These are phyloP conservation scores for Epizoanthus scotinus DNA, from an alignment of 92 coral and sea anemone species.

Conservation along the genomic window DNA sequence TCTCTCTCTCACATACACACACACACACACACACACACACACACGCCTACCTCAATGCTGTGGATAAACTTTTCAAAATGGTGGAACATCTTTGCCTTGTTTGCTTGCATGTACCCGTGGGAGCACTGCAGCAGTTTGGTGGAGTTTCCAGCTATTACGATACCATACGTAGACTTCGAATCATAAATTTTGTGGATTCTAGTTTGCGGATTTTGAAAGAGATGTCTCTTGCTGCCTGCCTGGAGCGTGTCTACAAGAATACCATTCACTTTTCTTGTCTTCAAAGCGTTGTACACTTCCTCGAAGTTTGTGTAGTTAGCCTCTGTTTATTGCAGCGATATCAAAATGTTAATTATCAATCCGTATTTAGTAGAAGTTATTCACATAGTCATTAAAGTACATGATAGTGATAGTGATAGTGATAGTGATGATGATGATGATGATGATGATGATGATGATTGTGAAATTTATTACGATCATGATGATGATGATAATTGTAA, in stretches of 20 bases:
- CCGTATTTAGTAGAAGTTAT: too few species aligned
- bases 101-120: constrained; percentile 63
- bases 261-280: constrained; percentile 60
- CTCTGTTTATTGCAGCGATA: constrained; percentile 10
- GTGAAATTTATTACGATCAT: too few species aligned
- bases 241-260: constrained; percentile 79
- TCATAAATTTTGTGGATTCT: constrained; percentile 69
- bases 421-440: too few species aligned
- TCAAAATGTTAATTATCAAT: constrained; percentile 31
- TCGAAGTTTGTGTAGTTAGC: constrained; percentile 51
- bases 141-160: constrained; percentile 81
- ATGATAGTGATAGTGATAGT: too few species aligned
- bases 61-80: constrained; percentile 64
- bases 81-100: constrained; percentile 59
- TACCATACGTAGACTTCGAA: constrained; percentile 71
- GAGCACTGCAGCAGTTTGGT: constrained; percentile 65
- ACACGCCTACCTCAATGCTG: constrained; percentile 45
- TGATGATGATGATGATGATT: too few species aligned
- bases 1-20: background rate
- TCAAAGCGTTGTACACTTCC: constrained; percentile 64
- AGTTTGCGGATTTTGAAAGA: constrained; percentile 49
- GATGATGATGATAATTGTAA: too few species aligned
- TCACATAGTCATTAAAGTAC: too few species aligned
- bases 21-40: background rate
- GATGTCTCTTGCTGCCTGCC: constrained; percentile 65